Conservation (phyloP, 2,888 invertebrate species). For the Drosophila nigritarsus region DNA sequence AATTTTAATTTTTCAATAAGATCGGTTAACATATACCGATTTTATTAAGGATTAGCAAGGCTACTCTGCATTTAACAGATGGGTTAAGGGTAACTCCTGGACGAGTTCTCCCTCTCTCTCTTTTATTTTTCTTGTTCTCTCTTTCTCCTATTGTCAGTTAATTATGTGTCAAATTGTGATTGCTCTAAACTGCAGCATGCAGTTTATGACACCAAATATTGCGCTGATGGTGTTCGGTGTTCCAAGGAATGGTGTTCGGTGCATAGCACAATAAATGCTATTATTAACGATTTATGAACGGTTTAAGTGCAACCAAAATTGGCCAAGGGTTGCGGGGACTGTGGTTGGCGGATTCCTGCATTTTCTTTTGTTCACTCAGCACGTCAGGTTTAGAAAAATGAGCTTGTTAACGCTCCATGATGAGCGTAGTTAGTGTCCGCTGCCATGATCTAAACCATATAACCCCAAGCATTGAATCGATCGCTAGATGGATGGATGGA, state of each 20-base stretch:
- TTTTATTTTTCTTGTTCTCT: background rate
- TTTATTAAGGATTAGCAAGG: background rate
- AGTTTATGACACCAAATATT: slow-evolving; percentile 2
- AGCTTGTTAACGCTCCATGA: slow-evolving; percentile 83
- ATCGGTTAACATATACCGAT: background rate
- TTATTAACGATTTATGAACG: slow-evolving; percentile 59
- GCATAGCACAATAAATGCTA: slow-evolving; percentile 41
- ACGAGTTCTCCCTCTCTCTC: background rate
- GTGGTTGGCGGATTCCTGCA: slow-evolving; percentile 11
- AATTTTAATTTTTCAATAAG: background rate
- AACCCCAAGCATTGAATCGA: slow-evolving; percentile 72
- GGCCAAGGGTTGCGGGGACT: slow-evolving; percentile 20
- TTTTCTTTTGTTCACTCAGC: slow-evolving; percentile 52
- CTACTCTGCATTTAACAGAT: background rate
- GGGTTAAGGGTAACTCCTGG: background rate
- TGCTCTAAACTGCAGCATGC: background rate
- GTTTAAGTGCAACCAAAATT: slow-evolving; percentile 31
- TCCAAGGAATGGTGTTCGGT: slow-evolving; percentile 16
- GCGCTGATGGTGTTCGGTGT: slow-evolving; percentile 15
- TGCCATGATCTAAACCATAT: slow-evolving; percentile 77
- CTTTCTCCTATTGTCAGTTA: no score
- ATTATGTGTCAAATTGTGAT: background rate
- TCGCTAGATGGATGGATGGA: slow-evolving; percentile 46
- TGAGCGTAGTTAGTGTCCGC: slow-evolving; percentile 81
- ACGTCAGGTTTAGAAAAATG: slow-evolving; percentile 80